Evolutionary conservation across 2,797 vertebrate species (phyloP).

Genomic region (Chloroceryle amazona): DNA sequence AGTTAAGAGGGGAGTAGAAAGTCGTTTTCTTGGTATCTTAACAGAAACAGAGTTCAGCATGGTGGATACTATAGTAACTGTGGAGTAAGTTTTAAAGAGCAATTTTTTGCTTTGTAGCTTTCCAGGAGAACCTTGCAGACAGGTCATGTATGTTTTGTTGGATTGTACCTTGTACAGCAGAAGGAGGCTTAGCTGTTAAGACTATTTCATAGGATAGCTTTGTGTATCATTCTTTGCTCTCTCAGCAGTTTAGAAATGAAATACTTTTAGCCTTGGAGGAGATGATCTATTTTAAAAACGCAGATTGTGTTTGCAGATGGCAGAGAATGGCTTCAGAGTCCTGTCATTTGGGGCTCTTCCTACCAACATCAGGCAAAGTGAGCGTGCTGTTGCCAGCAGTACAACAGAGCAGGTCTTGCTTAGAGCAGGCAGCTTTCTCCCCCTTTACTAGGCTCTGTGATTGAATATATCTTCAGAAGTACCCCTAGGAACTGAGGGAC

Average conservation of each 20-base stretch:
- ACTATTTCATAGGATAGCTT: constrained; percentile 28
- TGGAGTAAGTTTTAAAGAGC: neutral
- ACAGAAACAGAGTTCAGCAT: neutral
- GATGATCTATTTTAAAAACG: constrained; percentile 52
- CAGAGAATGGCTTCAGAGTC: neutral
- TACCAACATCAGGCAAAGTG: fast-evolving
- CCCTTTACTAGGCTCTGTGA: neutral
- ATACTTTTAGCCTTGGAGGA: neutral
- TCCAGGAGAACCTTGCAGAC: neutral
- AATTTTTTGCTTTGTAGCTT: neutral
- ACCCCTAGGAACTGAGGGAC: neutral
- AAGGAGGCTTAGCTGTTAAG: constrained; percentile 55
- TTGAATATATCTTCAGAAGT: neutral
- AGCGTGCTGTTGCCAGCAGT: fast-evolving
- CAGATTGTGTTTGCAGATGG: constrained; percentile 8
- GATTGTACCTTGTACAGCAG: neutral
- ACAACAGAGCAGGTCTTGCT: neutral
- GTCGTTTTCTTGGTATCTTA: neutral
- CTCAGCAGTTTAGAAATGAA: constrained; percentile 54
- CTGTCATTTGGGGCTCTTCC: neutral
- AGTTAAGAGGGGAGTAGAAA: neutral
- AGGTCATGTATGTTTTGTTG: neutral
- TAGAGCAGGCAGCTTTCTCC: neutral
- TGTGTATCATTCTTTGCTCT: neutral
- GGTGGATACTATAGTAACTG: neutral